phyloP scores from a whole-genome alignment of 1,140 invertebrate species.

The Drosophila guanche region DNA sequence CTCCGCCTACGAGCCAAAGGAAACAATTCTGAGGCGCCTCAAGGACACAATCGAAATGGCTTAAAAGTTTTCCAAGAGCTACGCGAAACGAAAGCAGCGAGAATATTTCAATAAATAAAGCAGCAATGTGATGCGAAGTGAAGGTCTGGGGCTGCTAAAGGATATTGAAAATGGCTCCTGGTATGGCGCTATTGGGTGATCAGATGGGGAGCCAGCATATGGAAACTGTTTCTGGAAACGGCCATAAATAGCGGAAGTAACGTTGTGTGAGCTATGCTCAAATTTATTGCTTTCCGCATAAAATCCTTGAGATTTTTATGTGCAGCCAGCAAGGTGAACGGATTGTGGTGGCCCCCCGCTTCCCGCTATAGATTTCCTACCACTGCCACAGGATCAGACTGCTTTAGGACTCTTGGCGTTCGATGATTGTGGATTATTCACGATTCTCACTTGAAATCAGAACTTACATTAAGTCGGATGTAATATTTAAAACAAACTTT shows the following conservation, averaged over 20 bases:
- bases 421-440: slow-evolving; percentile 5
- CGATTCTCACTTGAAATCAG: neutral
- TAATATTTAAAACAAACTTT: slow-evolving; percentile 1
- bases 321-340: slow-evolving; percentile 43
- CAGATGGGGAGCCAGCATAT: slow-evolving; percentile 35
- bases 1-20: neutral
- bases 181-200: slow-evolving; percentile 40
- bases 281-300: slow-evolving; percentile 61
- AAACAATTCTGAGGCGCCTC: slow-evolving; percentile 29
- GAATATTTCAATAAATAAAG: slow-evolving; percentile 62
- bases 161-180: slow-evolving; percentile 27
- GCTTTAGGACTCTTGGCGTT: neutral
- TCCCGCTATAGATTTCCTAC: neutral
- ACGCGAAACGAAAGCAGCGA: slow-evolving; percentile 36
- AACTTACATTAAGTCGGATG: neutral
- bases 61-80: slow-evolving; percentile 57
- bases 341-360: neutral
- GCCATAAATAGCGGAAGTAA: slow-evolving; percentile 60
- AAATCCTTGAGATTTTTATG: slow-evolving; percentile 66
- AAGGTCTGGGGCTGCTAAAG: neutral
- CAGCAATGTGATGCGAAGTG: neutral
- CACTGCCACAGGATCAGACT: slow-evolving; percentile 3
- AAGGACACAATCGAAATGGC: slow-evolving; percentile 61
- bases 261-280: slow-evolving; percentile 36
- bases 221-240: slow-evolving; percentile 62